These are phyloP conservation scores for Ceyx cyanopectus DNA, from an alignment of 2,113 vertebrate species.

Conservation along the genomic window DNA sequence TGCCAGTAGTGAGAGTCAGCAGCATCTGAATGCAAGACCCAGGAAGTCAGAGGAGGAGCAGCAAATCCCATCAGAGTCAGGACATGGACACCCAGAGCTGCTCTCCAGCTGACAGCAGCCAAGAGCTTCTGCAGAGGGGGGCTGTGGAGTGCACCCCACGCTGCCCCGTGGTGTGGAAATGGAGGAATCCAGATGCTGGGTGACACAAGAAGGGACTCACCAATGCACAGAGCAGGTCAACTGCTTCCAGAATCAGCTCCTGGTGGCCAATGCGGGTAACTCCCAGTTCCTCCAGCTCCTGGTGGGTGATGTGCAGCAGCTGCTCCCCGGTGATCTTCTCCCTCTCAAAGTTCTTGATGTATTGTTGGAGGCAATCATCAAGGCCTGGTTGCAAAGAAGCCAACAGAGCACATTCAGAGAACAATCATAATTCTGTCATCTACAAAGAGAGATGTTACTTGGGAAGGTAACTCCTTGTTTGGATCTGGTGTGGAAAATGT, in stretches of 20 bases:
- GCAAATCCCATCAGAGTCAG: background rate
- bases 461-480: background rate
- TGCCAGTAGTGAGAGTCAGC: constrained; percentile 29
- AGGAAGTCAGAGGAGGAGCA: background rate
- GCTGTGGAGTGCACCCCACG: background rate
- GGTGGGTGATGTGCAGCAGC: constrained; percentile 90
- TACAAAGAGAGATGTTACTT: background rate
- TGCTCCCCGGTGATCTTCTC: constrained; percentile 90
- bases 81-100: background rate
- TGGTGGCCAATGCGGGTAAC: constrained; percentile 90
- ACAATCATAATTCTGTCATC: background rate
- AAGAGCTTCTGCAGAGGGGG: background rate
- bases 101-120: background rate
- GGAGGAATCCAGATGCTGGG: background rate
- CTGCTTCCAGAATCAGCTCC: constrained; percentile 90
- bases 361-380: constrained; percentile 91
- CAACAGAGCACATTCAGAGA: background rate
- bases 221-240: constrained; percentile 88
- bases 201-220: constrained; percentile 66
- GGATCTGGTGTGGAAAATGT: fast-evolving
- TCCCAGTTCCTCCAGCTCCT: constrained; percentile 90
- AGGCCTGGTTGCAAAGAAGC: constrained; percentile 78
- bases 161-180: background rate
- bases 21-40: background rate
- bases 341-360: constrained; percentile 91